Evolutionary conservation across 2,888 invertebrate genomes (phyloP), one percentile per base, ranked within the genome.

Genomic region (Clunio marinus): DNA sequence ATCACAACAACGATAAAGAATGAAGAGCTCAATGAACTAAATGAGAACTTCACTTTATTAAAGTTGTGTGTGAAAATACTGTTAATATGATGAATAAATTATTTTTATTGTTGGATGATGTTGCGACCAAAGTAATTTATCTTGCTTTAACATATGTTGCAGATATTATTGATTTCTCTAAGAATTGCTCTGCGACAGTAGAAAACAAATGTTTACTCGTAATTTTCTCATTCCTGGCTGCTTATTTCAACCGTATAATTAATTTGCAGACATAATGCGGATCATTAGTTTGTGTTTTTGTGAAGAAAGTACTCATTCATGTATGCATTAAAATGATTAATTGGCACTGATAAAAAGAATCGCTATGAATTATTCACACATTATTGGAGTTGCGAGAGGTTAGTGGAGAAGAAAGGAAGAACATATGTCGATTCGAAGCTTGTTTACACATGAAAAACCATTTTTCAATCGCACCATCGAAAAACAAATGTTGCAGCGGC

Each of bases 241-340:
- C 32, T 32, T 7, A 32, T 10, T 32, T 4, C 10, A 32, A 32
- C 5, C 10, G 32, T 10, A 27, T 66, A 66, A 66, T 66, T 66
- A 66, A 66, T 66, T 51, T 66, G 51, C 51, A 66, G 66, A 66
- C 66, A 66, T 66, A 66, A 66, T 66, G 66, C 35, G 66, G 27
- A 66, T 66, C 66, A 66, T 66, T 66, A 66, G 66, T 45, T 66
- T 20, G 35, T 55, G 57, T 57, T 57, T 57, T 57, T 57, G 20
- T 13, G n/a, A 57, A 57, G 57, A 32, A 59, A 32, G 28, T 59
- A 59, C 35, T 59, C 20, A 35, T 20, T 28, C 35, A 32, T 59
- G 66, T 55, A 66, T 51, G 66, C 66, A 66, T 66, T 66, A 66
- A 66, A 66, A 66, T 66, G 66, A 66, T 66, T 66, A 66, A 66